Evolutionary conservation across 2,888 invertebrate genomes (phyloP).

Genomic region (Dasypolia templi): DNA sequence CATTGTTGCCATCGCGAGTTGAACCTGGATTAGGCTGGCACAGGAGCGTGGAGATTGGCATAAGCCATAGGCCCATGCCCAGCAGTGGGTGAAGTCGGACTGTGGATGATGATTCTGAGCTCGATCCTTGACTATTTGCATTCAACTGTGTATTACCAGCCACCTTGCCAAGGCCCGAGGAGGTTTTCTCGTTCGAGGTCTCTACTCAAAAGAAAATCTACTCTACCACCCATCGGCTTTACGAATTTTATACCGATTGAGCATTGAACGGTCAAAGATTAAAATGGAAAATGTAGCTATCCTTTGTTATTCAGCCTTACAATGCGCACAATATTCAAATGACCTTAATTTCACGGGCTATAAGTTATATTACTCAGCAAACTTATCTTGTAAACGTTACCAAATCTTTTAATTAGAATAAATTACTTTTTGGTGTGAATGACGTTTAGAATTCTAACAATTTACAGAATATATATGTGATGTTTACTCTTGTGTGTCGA

Average conservation of each 20-base stretch:
- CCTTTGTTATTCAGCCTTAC: neutral
- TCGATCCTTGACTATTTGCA: neutral
- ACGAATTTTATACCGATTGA: neutral
- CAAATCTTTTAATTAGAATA: constrained; percentile 54
- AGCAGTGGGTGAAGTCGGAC: too few relatives aligned
- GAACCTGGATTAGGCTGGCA: too few relatives aligned
- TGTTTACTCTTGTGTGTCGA: neutral
- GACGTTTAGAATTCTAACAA: constrained; percentile 26
- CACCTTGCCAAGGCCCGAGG: too few relatives aligned
- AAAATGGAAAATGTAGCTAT: neutral
- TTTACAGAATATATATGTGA: constrained; percentile 13
- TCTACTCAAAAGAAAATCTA: neutral
- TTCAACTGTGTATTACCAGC: neutral
- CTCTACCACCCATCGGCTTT: neutral
- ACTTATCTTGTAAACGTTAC: constrained; percentile 47
- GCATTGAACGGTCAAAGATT: neutral
- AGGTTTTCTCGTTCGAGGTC: neutral
- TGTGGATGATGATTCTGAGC: too few relatives aligned
- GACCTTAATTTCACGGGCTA: constrained; percentile 40
- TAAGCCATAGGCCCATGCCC: too few relatives aligned
- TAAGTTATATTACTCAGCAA: constrained; percentile 36
- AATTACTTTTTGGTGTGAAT: constrained; percentile 54
- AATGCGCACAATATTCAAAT: constrained; percentile 15
- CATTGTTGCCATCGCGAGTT: neutral
- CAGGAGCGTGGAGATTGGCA: too few relatives aligned